Evolutionary conservation across 2,888 invertebrate species (phyloP).

Genomic region (Drosophila hamatofila): DNA sequence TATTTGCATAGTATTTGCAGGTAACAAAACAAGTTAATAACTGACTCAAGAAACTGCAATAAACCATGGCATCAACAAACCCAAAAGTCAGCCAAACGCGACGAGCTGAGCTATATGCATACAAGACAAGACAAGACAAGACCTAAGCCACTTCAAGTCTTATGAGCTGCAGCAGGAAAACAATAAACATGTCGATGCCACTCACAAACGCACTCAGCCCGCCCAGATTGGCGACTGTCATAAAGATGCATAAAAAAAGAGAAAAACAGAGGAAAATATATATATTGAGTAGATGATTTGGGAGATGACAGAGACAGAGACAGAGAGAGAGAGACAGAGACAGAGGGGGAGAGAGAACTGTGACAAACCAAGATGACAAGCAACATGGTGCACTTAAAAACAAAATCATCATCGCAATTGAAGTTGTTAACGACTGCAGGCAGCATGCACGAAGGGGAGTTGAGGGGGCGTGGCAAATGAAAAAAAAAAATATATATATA

Average conservation of each 20-base stretch:
- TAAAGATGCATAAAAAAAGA: constrained; percentile 3
- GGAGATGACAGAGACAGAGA: constrained; percentile 14
- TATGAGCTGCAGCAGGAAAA: constrained; percentile 28
- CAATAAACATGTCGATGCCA: constrained; percentile 21
- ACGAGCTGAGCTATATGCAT: neutral
- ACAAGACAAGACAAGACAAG: neutral
- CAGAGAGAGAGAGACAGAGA: too few relatives aligned
- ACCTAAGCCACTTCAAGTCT: constrained; percentile 12
- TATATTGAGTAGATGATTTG: constrained; percentile 32
- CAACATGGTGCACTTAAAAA: constrained; percentile 63
- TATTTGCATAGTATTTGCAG: neutral
- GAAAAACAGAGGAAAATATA: neutral
- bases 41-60: constrained; percentile 28
- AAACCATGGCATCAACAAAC: constrained; percentile 48
- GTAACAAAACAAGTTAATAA: constrained; percentile 22
- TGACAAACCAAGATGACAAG: constrained; percentile 43
- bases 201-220: neutral
- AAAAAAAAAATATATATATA: neutral
- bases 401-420: constrained; percentile 72
- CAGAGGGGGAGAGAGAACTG: constrained; percentile 28
- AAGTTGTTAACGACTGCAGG: constrained; percentile 63
- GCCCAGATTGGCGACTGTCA: constrained; percentile 9
- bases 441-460: constrained; percentile 22
- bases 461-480: neutral
- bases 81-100: constrained; percentile 7